Base-by-base conservation (phyloP, 2,888 invertebrate species). In the Herminia tarsipennalis region DNA sequence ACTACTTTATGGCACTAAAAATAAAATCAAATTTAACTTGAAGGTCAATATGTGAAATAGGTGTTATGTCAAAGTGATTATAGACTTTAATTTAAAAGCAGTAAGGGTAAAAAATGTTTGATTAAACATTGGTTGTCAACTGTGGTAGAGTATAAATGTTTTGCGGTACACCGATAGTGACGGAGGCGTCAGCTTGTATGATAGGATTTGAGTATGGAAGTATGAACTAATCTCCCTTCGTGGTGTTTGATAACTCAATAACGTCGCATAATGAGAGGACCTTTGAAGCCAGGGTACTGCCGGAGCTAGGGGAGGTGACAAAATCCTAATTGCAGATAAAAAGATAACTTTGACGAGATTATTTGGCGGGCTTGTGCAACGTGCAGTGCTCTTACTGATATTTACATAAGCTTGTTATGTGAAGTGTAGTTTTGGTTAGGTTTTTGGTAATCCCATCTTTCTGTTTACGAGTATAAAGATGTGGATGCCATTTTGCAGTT, bases 261-360 rank as follows among this genome's bases (percentile, higher is more conserved):
- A 88, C 81, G 78, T 77, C 78, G 81, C 79, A 86, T 88, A 88
- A 92, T 86, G 88, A 88, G 81, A 82, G 82, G 77, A 74, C 91
- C 91, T 91, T 92, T 90, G 90, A 88, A 79, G 86, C 73, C 66
- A 62, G 45, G 50, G 47, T 76, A 56, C 67, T 52, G 62, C 38
- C n/a, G 5, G 16, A n/a, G 53, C 54, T 8, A 52, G 69, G 79
- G 80, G 83, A 88, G 83, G 89, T 86, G 90, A 83, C 86, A 79
- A 89, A 90, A 90, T 88, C 89, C 88, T 88, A 90, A 91, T 91
- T 91, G 87, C 76, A 89, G 90, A 90, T 91, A 90, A 89, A 91
- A 90, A 90, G 91, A 91, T 90, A 91, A 88, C 82, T 86, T 82
- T 81, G 74, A 73, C 71, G 70, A 74, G 68, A 62, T 52, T 56